Base-by-base conservation (phyloP, 2,113 vertebrate genomes). In the Odontesthes bonariensis region DNA sequence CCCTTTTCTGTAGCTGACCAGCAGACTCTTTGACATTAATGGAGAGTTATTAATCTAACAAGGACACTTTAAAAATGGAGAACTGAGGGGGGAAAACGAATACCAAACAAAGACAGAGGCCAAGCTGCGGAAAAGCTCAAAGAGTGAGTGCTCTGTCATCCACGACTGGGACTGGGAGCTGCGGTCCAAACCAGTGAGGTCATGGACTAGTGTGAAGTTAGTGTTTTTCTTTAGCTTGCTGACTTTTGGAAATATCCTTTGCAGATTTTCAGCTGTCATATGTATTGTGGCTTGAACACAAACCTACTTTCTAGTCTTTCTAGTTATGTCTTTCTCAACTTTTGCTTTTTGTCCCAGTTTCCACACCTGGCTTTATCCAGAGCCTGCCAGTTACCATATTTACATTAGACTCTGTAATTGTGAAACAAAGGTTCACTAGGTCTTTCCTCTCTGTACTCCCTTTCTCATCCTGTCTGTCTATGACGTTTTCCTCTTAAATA, bases 111-210 rank as follows among this genome's bases (percentile, higher is more conserved):
- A 70, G 71, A 79, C 59, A 61, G 73, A 62, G 75, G 72, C 56
- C 3, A 44, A 83, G 64, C 58, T 61, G 44, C 40, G 70, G 58
- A 82, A 81, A 82, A 55, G 46, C 71, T 87, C 49, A 70, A 70
- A 76, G 63, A 90, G 82, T 67, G 86, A 90, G 86, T 23, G 73
- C 83, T 88, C 86, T 79, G 90, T 91, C 89, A 89, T 89, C 82
- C 77, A 4, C 58, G 42, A 83, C 82, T 84, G 73, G 79, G 81
- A 86, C 82, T 79, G 59, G 42, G 79, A 87, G 80, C 87, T 76
- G 78, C 87, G 53, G 74, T 89, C 91, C 89, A 79, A 87, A 85
- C 74, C 75, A 73, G 75, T 92, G 92, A 94, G 90, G 89, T 94
- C 91, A 93, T 90, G 60, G 66, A 73, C 81, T 75, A 81, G 81